Evolutionary conservation across 2,888 invertebrate genomes (phyloP), one percentile per base, ranked within the genome.

Genomic region (Zygaena filipendulae): DNA sequence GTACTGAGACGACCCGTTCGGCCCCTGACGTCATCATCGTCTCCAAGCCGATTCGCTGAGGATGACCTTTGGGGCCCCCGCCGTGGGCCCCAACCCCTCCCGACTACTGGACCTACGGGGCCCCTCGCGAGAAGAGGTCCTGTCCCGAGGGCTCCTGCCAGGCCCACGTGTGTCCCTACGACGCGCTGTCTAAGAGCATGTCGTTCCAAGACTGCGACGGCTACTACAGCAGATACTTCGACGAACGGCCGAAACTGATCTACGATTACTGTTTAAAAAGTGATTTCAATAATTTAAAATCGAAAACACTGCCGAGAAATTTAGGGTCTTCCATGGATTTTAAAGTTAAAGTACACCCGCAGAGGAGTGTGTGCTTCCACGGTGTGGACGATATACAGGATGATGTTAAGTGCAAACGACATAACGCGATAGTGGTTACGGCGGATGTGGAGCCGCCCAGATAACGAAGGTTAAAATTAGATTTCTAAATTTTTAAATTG

Each of bases 1-100:
- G 91, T 68, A 87, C 87, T 33, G 88, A 92, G 58, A 92, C 92
- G 31, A 91, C 92, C 33, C 91, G 92, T 52, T 92, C 93, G 31
- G 93, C 93, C 2, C 93, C 93, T 25, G 94, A 94, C 66, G 93
- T 94, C 50, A 92, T 94, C 57, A 92, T 92, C 9, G 79, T 79
- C 10, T 77, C 79, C 35, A 77, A 79, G 34, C 77, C 75, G 70
- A 62, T 77, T 79, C 74, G 77, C 79, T 79, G 79, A 79, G 70
- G 64, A 42, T 59, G 72, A 75, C 75, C 70, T 36, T 47, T 59
- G 77, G 77, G 79, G 75, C 75, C 71, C 63, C 52, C 66, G 2
- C 70, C 70, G 29, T 72, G 77, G 77, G 77, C 74, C 62, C 75
- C 75, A 50, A 71, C 38, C 3, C 72, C 75, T 12, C 74, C 75